phyloP scores from a whole-genome alignment of 2,113 vertebrate genomes.

The Callocephalon fimbriatum region DNA sequence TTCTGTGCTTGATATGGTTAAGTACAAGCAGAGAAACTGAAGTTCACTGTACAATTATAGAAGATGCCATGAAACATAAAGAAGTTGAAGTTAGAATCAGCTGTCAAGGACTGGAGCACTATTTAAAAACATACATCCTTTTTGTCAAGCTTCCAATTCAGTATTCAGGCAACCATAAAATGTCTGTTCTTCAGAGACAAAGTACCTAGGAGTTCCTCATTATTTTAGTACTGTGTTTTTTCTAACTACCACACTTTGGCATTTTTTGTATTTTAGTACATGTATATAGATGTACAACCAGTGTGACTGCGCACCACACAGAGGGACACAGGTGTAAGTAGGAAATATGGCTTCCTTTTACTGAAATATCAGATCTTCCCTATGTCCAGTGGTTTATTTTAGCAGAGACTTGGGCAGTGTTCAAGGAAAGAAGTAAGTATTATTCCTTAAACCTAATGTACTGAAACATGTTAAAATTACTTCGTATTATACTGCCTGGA shows the following conservation, averaged over 20 bases:
- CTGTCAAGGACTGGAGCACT: background rate
- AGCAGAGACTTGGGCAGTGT: background rate
- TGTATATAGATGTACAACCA: background rate
- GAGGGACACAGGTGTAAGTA: background rate
- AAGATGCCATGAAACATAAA: background rate
- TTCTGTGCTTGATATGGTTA: background rate
- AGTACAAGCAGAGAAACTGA: background rate
- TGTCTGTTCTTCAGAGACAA: background rate
- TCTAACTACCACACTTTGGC: background rate
- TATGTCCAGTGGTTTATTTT: background rate
- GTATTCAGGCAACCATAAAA: background rate
- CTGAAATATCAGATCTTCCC: background rate
- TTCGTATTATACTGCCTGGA: slow-evolving; percentile 4
- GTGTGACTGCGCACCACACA: background rate
- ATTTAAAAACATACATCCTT: background rate
- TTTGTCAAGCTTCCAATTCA: background rate
- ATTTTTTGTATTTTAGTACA: background rate
- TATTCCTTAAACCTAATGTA: slow-evolving; percentile 51
- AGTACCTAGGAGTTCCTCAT: background rate
- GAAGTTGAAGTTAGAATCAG: background rate
- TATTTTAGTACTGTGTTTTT: background rate
- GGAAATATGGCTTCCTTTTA: background rate
- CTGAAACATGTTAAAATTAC: slow-evolving; percentile 32
- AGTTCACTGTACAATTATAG: background rate
- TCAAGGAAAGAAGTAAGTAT: background rate